Evolutionary conservation across 2,888 invertebrate genomes (phyloP).

Genomic region (Scaptomyza reducta): DNA sequence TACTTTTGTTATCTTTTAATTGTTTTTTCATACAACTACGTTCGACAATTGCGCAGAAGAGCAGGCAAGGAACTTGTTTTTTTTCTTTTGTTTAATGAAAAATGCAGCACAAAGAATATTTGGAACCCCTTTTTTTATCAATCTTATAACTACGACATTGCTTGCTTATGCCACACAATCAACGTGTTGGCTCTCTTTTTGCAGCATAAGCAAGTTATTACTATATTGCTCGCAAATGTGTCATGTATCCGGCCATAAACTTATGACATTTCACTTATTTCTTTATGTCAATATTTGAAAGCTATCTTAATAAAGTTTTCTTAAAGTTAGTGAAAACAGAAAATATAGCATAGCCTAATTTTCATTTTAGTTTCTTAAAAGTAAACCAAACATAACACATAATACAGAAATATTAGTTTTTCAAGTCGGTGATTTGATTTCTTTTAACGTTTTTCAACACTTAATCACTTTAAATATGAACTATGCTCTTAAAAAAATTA

Average conservation of each 20-base stretch:
- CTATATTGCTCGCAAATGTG: neutral
- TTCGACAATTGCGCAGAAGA: slow-evolving; percentile 6
- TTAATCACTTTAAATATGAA: no score
- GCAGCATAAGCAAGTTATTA: no score
- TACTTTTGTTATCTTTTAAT: slow-evolving; percentile 57
- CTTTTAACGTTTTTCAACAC: no score
- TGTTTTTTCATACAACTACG: slow-evolving; percentile 12
- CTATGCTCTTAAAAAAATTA: no score
- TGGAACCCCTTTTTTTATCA: neutral
- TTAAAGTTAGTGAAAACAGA: neutral
- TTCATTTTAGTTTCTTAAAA: no score
- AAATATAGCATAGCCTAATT: no score
- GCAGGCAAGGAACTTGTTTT: no score
- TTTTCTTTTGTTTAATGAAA: neutral
- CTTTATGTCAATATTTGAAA: neutral
- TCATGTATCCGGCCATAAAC: neutral
- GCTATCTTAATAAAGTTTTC: neutral
- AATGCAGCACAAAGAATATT: neutral
- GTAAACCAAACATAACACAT: no score
- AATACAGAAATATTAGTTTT: no score
- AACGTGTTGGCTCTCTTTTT: neutral
- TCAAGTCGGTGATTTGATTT: no score
- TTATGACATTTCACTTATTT: no score
- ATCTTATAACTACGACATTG: slow-evolving; percentile 16
- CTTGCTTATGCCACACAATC: slow-evolving; percentile 4